Conservation (phyloP, 2,113 vertebrate species). For the Pedetes capensis region DNA sequence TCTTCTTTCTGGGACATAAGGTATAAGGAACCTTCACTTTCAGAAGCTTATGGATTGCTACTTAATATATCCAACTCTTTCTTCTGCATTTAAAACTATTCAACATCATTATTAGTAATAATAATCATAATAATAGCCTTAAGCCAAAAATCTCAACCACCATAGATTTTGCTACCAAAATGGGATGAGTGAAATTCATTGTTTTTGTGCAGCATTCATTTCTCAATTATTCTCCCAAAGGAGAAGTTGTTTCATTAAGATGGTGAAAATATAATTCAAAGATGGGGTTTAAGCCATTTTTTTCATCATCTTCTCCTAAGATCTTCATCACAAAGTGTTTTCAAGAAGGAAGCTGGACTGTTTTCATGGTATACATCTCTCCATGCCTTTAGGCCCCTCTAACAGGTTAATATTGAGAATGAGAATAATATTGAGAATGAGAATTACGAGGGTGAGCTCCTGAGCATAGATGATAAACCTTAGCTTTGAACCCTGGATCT, state of each 20-base stretch:
- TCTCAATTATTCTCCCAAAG: background rate
- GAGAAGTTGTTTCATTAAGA: background rate
- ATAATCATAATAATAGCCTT: background rate
- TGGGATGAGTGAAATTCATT: background rate
- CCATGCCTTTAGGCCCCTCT: background rate
- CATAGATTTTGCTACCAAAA: background rate
- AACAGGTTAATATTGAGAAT: background rate
- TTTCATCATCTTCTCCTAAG: background rate
- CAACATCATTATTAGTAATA: background rate
- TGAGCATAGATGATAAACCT: too few relatives aligned
- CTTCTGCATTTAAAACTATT: conserved; percentile 23
- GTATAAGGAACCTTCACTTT: background rate
- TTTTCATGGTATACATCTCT: background rate
- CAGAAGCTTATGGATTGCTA: background rate
- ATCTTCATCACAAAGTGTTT: background rate
- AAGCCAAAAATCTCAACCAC: background rate
- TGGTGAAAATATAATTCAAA: background rate
- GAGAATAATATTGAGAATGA: background rate
- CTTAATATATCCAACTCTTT: background rate
- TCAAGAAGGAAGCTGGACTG: background rate
- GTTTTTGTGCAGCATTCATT: background rate
- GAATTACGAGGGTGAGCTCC: background rate
- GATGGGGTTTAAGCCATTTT: background rate
- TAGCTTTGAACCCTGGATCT: background rate
- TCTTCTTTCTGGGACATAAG: background rate